Evolutionary conservation across 2,113 vertebrate species (phyloP).

Genomic region (Polyodon spathula): DNA sequence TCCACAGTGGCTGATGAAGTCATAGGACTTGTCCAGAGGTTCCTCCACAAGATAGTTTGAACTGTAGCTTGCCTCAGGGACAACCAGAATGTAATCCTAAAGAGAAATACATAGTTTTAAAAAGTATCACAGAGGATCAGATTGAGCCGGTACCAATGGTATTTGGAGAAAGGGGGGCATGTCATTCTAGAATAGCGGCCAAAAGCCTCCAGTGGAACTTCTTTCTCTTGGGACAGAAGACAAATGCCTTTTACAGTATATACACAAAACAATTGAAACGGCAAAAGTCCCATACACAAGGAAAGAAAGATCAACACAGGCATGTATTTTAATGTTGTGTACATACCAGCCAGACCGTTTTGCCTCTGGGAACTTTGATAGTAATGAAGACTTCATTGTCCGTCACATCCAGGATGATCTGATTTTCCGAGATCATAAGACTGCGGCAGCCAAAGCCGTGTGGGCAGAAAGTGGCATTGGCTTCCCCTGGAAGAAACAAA

Average conservation of each 20-base stretch:
- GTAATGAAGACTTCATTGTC: slow-evolving; percentile 75
- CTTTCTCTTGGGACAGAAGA: slow-evolving; percentile 1
- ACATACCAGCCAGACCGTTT: slow-evolving; percentile 82
- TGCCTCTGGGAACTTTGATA: slow-evolving; percentile 70
- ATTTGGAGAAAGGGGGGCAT: no score
- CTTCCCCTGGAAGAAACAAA: slow-evolving; percentile 71
- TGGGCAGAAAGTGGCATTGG: slow-evolving; percentile 80
- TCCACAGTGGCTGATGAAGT: slow-evolving; percentile 92
- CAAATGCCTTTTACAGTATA: no score
- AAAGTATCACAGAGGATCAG: no score
- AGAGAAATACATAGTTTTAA: no score
- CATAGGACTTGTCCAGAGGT: slow-evolving; percentile 85
- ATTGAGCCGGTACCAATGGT: no score
- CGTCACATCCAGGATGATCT: slow-evolving; percentile 75
- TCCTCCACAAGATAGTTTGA: slow-evolving; percentile 77
- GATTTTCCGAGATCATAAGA: slow-evolving; percentile 74
- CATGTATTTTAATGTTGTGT: background rate
- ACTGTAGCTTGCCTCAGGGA: slow-evolving; percentile 76
- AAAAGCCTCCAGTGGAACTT: no score
- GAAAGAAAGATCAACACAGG: no score
- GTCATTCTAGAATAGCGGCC: no score
- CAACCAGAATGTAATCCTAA: slow-evolving; percentile 82
- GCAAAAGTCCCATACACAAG: no score
- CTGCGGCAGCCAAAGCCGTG: slow-evolving; percentile 82
- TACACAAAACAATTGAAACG: no score